A percentile compares a stretch with the other conserved stretches of the same genome.
Evolutionary conservation across 2,888 invertebrate genomes (phyloP).

Genomic region (Phaedon cochleariae): DNA sequence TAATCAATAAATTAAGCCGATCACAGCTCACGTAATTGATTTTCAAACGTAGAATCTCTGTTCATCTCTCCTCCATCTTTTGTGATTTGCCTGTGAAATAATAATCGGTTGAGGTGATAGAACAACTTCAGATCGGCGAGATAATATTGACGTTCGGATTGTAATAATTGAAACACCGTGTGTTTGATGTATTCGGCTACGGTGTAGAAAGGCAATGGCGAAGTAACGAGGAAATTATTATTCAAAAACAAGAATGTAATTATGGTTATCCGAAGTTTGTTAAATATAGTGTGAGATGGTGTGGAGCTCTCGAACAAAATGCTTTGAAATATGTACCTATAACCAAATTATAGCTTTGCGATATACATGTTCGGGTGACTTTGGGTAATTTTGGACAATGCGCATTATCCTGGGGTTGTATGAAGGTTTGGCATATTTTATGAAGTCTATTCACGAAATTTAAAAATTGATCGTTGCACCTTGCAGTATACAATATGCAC

Average conservation of each 20-base stretch:
- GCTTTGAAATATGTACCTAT: slow-evolving; percentile 17
- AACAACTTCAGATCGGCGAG: too few species aligned
- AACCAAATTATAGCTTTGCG: slow-evolving; percentile 17
- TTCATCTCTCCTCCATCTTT: background rate
- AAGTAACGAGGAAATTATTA: slow-evolving; percentile 29
- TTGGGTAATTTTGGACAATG: slow-evolving; percentile 14
- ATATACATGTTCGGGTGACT: slow-evolving; percentile 19
- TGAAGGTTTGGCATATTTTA: background rate
- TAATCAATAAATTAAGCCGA: slow-evolving; percentile 36
- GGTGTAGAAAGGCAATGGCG: slow-evolving; percentile 14
- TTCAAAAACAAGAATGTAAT: slow-evolving; percentile 27
- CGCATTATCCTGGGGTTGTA: background rate
- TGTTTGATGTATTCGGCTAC: slow-evolving; percentile 24
- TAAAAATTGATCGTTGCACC: background rate
- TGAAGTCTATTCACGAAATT: slow-evolving; percentile 13
- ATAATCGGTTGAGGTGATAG: slow-evolving; percentile 19
- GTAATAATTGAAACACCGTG: slow-evolving; percentile 26
- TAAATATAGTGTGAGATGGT: slow-evolving; percentile 27
- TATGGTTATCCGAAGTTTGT: slow-evolving; percentile 24
- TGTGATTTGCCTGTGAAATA: slow-evolving; percentile 28
- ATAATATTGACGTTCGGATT: slow-evolving; percentile 22
- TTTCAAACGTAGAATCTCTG: slow-evolving; percentile 25
- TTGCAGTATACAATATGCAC: background rate
- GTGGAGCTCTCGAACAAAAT: slow-evolving; percentile 21
- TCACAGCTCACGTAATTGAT: slow-evolving; percentile 28